Evolutionary conservation across 2,888 invertebrate genomes (phyloP), one percentile per base, ranked within the genome.

Genomic region (Pollenia griseotomentosa): DNA sequence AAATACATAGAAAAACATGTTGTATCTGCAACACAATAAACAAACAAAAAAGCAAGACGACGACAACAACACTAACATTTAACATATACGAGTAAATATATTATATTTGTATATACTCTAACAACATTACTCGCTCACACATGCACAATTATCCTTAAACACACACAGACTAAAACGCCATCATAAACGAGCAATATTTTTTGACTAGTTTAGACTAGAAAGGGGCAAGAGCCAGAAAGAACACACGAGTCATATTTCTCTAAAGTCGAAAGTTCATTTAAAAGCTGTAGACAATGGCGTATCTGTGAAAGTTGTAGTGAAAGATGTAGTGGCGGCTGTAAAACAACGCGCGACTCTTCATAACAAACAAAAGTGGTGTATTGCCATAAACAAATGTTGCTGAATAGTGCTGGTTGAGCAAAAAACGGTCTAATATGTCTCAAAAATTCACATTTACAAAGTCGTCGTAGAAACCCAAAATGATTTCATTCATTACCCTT

Each of bases 191-290:
- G 74, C 23, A 73, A 66, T 42, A 73, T 74, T 75, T 78, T 75
- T 86, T 23, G 70, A 65, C 65, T 75, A 57, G 63, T 23, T 14
- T n/a, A 12, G 16, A 33, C 5, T 6, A 12, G 33, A 71, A 40
- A 51, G 23, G 6, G 53, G 42, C 51, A 33, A 16, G 57, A 51
- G 61, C 14, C 19, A 48, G n/a, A 11, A 40, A 63, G 44, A 71
- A 19, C 48, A 68, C 12, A 57, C 44, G 83, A 78, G 19, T 84
- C 74, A 87, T 84, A 84, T 82, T 84, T 82, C 40, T 63, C 61
- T 12, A 55, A 86, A 84, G 63, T 78, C 70, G 68, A 82, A 82
- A 84, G 87, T 87, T 87, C 81, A 84, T 84, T 82, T 82, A 33
- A 55, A 70, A 59, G 55, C 55, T 55, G 63, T 63, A 83, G 59